Percentiles rank a stretch among this genome's conserved stretches.
Conservation (phyloP, 2,888 invertebrate genomes). For the Perizoma flavofasciatum region DNA sequence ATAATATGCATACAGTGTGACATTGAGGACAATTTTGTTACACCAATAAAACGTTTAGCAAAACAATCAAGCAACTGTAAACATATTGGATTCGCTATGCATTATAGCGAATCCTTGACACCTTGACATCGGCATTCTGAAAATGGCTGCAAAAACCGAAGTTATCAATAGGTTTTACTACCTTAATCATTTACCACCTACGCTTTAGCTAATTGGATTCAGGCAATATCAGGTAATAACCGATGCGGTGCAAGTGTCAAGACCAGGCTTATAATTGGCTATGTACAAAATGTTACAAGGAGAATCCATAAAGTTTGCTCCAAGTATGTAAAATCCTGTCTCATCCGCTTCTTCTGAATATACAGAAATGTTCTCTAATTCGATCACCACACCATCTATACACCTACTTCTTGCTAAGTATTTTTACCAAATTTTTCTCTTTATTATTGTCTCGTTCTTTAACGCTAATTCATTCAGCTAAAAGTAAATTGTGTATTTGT, state of each 20-base stretch:
- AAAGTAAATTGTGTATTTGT: constrained; percentile 18
- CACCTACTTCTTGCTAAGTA: neutral
- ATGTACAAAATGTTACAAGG: neutral
- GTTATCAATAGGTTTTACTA: constrained; percentile 27
- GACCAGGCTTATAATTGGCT: neutral
- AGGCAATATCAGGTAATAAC: constrained; percentile 22
- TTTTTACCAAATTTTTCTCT: neutral
- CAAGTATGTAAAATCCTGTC: neutral
- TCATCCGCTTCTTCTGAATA: too few relatives aligned
- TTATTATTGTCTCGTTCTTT: neutral
- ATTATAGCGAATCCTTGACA: constrained; percentile 41
- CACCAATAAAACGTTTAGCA: constrained; percentile 25
- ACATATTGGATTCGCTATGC: constrained; percentile 31
- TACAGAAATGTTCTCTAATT: neutral
- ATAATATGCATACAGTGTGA: constrained; percentile 1
- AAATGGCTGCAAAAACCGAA: constrained; percentile 36
- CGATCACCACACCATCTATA: neutral
- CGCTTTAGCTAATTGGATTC: constrained; percentile 33
- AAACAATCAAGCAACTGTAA: constrained; percentile 31
- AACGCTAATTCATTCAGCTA: constrained; percentile 1
- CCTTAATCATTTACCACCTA: constrained; percentile 31
- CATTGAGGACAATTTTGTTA: constrained; percentile 20
- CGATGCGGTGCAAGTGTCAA: constrained; percentile 8
- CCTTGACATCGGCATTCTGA: constrained; percentile 36
- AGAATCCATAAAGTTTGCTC: neutral